These are phyloP conservation scores for Anser cygnoides DNA, from an alignment of 2,113 vertebrate species.

Conservation along the genomic window DNA sequence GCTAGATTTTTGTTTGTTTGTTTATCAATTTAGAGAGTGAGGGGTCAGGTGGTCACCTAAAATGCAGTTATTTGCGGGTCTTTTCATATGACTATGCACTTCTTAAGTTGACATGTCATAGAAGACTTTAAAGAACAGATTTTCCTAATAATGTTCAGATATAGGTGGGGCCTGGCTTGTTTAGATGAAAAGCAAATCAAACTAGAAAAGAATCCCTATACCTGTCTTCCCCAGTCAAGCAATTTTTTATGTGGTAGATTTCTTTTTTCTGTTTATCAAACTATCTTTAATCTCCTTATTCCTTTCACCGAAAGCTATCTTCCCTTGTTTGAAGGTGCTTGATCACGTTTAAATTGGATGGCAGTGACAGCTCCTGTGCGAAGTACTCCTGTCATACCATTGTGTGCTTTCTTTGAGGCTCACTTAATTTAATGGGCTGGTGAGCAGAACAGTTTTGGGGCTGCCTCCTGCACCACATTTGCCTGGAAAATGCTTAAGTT, in stretches of 20 bases:
- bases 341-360: constrained; percentile 11
- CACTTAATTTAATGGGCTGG: background rate
- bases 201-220: background rate
- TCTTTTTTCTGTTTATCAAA: constrained; percentile 26
- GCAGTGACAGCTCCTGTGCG: background rate
- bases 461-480: background rate
- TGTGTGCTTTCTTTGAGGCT: background rate
- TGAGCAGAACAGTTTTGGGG: background rate
- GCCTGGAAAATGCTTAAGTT: background rate
- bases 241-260: constrained; percentile 3
- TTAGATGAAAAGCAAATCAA: constrained; percentile 19
- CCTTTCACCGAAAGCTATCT: background rate
- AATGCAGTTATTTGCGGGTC: background rate
- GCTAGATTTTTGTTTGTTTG: background rate
- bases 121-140: background rate
- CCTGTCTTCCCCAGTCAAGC: background rate
- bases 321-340: constrained; percentile 8
- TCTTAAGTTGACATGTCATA: background rate
- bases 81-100: background rate
- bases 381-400: background rate
- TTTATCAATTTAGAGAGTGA: background rate
- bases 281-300: constrained; percentile 48
- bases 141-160: background rate
- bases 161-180: background rate
- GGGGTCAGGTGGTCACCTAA: background rate